Percentiles rank a stretch among this genome's conserved stretches.
Evolutionary conservation across 2,888 invertebrate genomes (phyloP).

Genomic region (Rotaria sp.): DNA sequence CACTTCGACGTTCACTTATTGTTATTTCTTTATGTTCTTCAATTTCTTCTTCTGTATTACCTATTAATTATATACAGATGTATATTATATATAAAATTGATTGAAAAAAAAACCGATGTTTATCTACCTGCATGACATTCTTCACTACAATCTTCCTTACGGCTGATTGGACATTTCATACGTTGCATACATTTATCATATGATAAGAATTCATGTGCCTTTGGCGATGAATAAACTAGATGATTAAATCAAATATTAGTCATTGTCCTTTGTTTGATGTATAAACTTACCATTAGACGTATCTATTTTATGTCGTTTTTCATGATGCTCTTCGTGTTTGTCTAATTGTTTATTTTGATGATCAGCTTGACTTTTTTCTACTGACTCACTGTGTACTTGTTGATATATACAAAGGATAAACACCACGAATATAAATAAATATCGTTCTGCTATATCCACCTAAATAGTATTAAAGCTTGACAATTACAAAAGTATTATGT

Average conservation of each 20-base stretch:
- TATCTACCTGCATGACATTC: not conserved
- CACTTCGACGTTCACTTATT: not conserved
- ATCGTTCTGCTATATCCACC: not conserved
- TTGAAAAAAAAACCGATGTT: not conserved
- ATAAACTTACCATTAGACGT: not conserved
- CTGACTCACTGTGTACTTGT: not conserved
- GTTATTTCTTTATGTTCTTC: constrained; percentile 23
- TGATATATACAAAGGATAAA: not conserved
- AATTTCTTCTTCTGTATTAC: constrained; percentile 29
- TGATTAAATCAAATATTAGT: not conserved
- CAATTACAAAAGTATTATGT: no score
- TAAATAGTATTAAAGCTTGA: not conserved
- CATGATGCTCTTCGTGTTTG: not conserved
- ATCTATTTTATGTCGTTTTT: not conserved
- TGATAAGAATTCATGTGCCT: not conserved
- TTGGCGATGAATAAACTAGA: not conserved
- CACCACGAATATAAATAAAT: not conserved
- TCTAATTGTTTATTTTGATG: not conserved
- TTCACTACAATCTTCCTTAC: constrained; percentile 20
- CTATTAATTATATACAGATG: not conserved
- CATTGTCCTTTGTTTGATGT: not conserved
- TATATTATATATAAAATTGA: not conserved
- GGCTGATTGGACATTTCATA: not conserved
- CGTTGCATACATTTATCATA: constrained; percentile 17
- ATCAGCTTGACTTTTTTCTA: not conserved